Evolutionary conservation across 2,797 vertebrate species (phyloP).

Genomic region (Masticophis lateralis): DNA sequence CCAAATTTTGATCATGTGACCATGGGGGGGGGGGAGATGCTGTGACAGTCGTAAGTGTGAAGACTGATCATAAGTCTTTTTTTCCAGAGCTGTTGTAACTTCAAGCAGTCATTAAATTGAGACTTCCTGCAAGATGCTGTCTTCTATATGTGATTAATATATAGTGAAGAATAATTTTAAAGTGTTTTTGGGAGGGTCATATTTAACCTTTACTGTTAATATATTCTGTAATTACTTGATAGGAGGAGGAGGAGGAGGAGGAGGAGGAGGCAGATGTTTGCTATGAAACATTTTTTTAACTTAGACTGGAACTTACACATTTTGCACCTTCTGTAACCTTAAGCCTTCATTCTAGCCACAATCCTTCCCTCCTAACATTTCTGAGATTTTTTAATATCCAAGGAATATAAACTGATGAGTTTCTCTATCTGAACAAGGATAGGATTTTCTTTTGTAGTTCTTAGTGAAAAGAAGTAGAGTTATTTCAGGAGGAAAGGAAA

Average conservation of each 20-base stretch:
- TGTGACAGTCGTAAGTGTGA: background rate
- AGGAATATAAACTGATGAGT: background rate
- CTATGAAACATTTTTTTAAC: background rate
- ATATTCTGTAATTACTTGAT: conserved; percentile 10
- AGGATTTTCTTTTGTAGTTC: background rate
- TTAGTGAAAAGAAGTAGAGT: background rate
- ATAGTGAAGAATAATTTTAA: background rate
- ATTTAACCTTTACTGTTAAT: background rate
- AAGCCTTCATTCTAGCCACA: background rate
- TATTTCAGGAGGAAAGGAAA: background rate
- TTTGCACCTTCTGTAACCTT: background rate
- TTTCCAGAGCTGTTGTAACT: background rate
- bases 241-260: background rate
- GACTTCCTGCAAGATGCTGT: background rate
- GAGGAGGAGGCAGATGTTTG: background rate
- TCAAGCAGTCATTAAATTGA: background rate
- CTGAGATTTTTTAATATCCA: background rate
- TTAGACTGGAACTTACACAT: background rate
- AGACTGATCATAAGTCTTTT: background rate
- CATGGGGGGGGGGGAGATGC: background rate
- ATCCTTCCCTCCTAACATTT: background rate
- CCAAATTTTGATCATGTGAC: background rate
- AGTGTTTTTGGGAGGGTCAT: background rate
- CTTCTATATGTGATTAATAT: background rate
- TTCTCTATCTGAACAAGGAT: background rate